These are phyloP conservation scores for Nudaria mundana DNA, from an alignment of 2,888 invertebrate species.

Conservation along the genomic window DNA sequence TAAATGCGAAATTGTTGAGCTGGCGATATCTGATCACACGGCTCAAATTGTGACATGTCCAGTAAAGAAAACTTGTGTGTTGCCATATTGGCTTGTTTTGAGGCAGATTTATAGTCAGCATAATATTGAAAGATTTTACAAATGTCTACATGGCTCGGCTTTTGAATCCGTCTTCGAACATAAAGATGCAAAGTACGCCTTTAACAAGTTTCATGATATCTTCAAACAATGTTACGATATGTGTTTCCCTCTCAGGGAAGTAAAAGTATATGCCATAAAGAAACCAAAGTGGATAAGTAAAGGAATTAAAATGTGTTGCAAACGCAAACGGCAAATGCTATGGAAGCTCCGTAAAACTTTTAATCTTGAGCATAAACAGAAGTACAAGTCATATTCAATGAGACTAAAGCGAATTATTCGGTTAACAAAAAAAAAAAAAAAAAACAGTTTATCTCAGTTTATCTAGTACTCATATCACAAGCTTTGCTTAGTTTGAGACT, in stretches of 20 bases:
- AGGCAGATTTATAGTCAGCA: slow-evolving; percentile 1
- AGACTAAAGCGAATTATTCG: not conserved
- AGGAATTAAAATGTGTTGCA: slow-evolving; percentile 1
- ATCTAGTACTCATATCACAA: too few relatives aligned
- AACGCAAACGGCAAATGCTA: slow-evolving; percentile 4
- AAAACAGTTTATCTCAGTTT: too few relatives aligned
- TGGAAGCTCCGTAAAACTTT: slow-evolving; percentile 3
- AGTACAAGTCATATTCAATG: slow-evolving; percentile 1
- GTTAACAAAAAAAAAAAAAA: slow-evolving; percentile 3
- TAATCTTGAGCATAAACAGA: not conserved
- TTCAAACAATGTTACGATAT: slow-evolving; percentile 1
- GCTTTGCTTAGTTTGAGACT: too few relatives aligned
- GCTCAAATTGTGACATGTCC: not conserved
- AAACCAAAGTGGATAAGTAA: slow-evolving; percentile 2
- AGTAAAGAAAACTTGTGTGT: not conserved
- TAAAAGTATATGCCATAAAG: not conserved
- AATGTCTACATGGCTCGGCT: not conserved
- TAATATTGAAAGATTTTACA: not conserved
- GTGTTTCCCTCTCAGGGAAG: not conserved
- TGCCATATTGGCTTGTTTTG: slow-evolving; percentile 3
- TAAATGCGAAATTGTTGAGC: not conserved
- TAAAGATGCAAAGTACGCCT: not conserved
- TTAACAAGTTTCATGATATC: slow-evolving; percentile 4
- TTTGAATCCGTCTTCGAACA: not conserved
- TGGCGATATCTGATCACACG: not conserved